These are phyloP conservation scores for Rhineura floridana DNA, from an alignment of 2,113 vertebrate genomes.

Conservation along the genomic window DNA sequence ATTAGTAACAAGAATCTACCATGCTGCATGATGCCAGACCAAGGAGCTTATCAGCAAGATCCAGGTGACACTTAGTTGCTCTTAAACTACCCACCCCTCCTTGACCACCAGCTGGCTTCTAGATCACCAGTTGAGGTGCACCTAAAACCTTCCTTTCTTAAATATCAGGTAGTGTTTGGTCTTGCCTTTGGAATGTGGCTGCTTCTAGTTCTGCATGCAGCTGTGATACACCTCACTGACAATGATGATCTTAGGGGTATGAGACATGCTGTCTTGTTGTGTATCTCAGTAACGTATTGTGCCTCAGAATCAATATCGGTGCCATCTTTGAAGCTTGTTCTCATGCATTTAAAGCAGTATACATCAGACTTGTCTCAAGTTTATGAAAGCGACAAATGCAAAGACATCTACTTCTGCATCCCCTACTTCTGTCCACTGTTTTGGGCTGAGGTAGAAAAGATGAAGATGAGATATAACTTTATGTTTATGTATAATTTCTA, in stretches of 20 bases:
- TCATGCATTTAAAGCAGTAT: background rate
- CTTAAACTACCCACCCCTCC: background rate
- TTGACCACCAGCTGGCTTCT: background rate
- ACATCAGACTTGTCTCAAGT: background rate
- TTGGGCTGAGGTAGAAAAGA: background rate
- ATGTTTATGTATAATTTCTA: slow-evolving; percentile 34
- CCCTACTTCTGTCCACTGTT: fast-evolving
- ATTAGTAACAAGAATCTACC: background rate
- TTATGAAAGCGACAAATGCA: background rate
- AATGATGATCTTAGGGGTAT: background rate
- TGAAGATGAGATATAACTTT: background rate
- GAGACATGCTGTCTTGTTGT: background rate
- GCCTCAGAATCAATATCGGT: background rate
- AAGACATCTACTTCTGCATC: background rate
- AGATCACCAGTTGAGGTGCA: background rate
- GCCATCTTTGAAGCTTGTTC: background rate
- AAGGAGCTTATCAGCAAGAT: too few relatives aligned
- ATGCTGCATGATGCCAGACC: too few relatives aligned
- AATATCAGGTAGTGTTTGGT: background rate
- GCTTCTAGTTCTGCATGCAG: background rate
- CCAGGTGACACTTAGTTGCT: background rate
- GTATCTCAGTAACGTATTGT: background rate
- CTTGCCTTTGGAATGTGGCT: background rate
- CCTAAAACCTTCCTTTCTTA: background rate
- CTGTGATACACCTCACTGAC: background rate